phyloP scores from a whole-genome alignment of 1,140 invertebrate species.

The Euschistus heros region DNA sequence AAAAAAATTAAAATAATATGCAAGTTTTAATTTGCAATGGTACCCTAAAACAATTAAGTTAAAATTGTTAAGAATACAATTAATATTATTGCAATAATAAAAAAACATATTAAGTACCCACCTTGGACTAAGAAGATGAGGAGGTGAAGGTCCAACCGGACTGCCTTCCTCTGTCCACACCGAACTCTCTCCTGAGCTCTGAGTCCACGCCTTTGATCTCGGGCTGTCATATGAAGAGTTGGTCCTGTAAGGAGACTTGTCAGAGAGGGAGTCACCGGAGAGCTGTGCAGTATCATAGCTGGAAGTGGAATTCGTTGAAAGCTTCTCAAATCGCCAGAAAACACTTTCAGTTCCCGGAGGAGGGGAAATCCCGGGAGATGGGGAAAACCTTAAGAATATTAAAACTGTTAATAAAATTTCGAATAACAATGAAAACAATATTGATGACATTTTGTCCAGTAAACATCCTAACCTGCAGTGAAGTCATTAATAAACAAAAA shows the following conservation, averaged over 20 bases:
- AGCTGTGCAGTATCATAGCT: conserved; percentile 25
- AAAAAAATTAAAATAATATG: too few relatives aligned
- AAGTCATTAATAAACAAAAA: too few relatives aligned
- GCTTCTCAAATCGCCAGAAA: conserved; percentile 23
- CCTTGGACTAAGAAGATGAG: conserved; percentile 6
- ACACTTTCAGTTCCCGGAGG: conserved; percentile 8
- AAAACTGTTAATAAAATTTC: too few relatives aligned
- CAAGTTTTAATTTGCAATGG: too few relatives aligned
- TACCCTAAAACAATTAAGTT: too few relatives aligned
- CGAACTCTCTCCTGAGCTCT: conserved; percentile 27
- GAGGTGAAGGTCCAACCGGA: not conserved
- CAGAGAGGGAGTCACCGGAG: conserved; percentile 22
- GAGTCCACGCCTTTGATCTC: conserved; percentile 20
- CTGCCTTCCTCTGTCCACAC: conserved; percentile 23
- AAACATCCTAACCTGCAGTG: too few relatives aligned
- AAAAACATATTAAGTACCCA: not conserved
- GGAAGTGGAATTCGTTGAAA: conserved; percentile 17
- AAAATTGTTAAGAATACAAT: too few relatives aligned
- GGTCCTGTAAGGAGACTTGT: conserved; percentile 24
- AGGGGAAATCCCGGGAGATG: not conserved
- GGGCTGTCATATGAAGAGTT: conserved; percentile 25
- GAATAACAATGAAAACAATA: too few relatives aligned
- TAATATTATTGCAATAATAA: too few relatives aligned
- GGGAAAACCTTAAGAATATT: conserved; percentile 7
- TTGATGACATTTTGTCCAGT: too few relatives aligned